These are phyloP conservation scores for Eubucco bourcierii DNA, from an alignment of 2,113 vertebrate species.

Conservation along the genomic window DNA sequence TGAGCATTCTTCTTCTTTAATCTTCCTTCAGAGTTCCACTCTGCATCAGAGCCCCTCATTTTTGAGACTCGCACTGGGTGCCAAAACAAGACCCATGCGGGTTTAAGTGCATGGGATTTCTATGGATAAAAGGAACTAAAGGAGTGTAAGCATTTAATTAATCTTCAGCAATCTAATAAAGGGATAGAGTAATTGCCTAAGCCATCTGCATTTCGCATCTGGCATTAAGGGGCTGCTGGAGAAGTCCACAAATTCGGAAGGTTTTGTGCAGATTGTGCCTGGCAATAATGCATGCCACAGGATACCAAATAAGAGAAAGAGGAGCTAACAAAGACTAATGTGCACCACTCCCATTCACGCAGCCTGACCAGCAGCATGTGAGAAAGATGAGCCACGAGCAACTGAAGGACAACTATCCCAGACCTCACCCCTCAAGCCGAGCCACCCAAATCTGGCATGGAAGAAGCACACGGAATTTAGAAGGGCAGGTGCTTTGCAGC, in stretches of 20 bases:
- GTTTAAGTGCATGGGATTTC: neutral
- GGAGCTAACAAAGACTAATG: slow-evolving; percentile 16
- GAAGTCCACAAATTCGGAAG: neutral
- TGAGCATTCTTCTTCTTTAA: neutral
- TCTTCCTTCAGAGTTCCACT: neutral
- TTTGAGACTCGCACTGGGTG: rapidly evolving
- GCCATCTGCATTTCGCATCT: slow-evolving; percentile 39
- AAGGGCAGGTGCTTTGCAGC: neutral
- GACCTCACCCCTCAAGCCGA: neutral
- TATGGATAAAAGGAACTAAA: slow-evolving; percentile 23
- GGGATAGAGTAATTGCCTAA: slow-evolving; percentile 41
- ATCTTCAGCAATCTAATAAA: slow-evolving; percentile 52
- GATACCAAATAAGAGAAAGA: neutral
- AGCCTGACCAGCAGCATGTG: neutral
- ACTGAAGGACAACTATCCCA: neutral
- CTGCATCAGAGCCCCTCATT: neutral
- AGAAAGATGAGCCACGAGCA: neutral
- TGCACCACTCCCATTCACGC: neutral
- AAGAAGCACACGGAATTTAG: neutral
- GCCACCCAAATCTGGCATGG: neutral
- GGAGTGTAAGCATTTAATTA: slow-evolving; percentile 57
- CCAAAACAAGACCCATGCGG: neutral
- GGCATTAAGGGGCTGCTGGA: neutral
- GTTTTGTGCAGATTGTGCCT: neutral
- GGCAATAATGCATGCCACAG: neutral